phyloP scores from a whole-genome alignment of 2,888 invertebrate genomes.

The Xylophagus ater region DNA sequence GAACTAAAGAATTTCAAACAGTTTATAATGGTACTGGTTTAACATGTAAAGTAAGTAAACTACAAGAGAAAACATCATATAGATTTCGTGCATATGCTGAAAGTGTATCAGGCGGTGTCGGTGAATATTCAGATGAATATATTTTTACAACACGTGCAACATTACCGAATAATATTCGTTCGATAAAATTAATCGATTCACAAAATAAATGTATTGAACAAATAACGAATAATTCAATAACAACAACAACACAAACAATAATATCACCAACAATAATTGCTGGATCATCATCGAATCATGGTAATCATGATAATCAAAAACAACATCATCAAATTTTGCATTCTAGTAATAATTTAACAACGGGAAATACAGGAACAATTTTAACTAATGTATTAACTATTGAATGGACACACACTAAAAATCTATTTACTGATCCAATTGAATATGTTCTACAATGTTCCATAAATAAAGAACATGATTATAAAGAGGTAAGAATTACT shows the following conservation, averaged over 20 bases:
- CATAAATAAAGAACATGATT: slow-evolving; percentile 49
- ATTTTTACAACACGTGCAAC: slow-evolving; percentile 64
- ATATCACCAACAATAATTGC: neutral
- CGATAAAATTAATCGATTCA: slow-evolving; percentile 51
- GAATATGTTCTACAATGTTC: slow-evolving; percentile 64
- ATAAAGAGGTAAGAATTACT: slow-evolving; percentile 45
- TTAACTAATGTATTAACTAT: slow-evolving; percentile 34
- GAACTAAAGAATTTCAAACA: slow-evolving; percentile 53
- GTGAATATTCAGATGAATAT: slow-evolving; percentile 61
- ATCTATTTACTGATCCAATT: slow-evolving; percentile 52
- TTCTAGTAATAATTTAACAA: too few species aligned
- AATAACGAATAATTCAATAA: slow-evolving; percentile 17
- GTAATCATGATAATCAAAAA: slow-evolving; percentile 18
- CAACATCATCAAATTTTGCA: too few species aligned
- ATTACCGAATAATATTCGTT: slow-evolving; percentile 69
- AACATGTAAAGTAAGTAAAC: slow-evolving; percentile 68
- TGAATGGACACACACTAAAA: slow-evolving; percentile 53
- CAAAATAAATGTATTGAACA: slow-evolving; percentile 6
- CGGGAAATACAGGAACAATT: neutral
- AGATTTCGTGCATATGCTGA: slow-evolving; percentile 76
- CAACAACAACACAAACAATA: slow-evolving; percentile 13
- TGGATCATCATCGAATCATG: slow-evolving; percentile 13
- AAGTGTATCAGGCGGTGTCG: slow-evolving; percentile 72
- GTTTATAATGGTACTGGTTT: slow-evolving; percentile 67
- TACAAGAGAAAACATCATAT: slow-evolving; percentile 71